Percentiles rank a stretch among this genome's conserved stretches.
These are phyloP conservation scores for Tupaia tana DNA, from an alignment of 2,113 vertebrate genomes.

Conservation along the genomic window DNA sequence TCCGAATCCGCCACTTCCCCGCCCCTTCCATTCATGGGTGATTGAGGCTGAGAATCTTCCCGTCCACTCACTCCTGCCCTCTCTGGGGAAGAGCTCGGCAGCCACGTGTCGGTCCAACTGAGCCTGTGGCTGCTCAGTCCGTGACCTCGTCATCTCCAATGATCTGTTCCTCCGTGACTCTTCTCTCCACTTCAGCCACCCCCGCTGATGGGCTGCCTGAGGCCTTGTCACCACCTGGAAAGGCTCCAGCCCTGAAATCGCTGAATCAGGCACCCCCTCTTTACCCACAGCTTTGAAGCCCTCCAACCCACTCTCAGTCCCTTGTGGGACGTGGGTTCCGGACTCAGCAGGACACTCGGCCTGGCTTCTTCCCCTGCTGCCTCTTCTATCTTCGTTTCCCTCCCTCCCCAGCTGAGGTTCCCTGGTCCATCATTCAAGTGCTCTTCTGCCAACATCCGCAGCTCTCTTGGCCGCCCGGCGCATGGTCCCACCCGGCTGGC, in stretches of 20 bases:
- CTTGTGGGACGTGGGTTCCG: conserved; percentile 46
- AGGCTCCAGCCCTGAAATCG: conserved; percentile 26
- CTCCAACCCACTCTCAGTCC: conserved; percentile 57
- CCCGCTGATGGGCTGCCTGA: conserved; percentile 4
- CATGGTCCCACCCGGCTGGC: conserved; percentile 75
- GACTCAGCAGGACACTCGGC: conserved; percentile 62
- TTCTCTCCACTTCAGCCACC: conserved; percentile 43
- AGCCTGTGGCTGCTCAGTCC: conserved; percentile 30
- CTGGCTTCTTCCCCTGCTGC: conserved; percentile 48
- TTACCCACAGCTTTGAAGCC: conserved; percentile 31
- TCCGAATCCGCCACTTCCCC: conserved; percentile 41
- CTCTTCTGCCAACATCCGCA: conserved; percentile 76
- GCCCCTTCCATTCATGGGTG: conserved; percentile 67
- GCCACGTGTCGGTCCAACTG: conserved; percentile 45
- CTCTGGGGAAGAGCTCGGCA: conserved; percentile 32
- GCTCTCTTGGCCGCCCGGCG: conserved; percentile 68
- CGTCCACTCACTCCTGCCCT: conserved; percentile 37
- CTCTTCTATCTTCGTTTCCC: conserved; percentile 63
- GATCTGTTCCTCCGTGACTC: not conserved
- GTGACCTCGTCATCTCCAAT: conserved; percentile 53
- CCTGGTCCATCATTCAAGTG: conserved; percentile 62
- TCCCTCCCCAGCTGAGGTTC: conserved; percentile 69
- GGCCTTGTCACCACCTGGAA: conserved; percentile 65
- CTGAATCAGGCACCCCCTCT: conserved; percentile 61
- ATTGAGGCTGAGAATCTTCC: conserved; percentile 45